Evolutionary conservation across 1,140 invertebrate genomes (phyloP), one percentile per base, ranked within the genome.

Genomic region (Drosophila triauraria): DNA sequence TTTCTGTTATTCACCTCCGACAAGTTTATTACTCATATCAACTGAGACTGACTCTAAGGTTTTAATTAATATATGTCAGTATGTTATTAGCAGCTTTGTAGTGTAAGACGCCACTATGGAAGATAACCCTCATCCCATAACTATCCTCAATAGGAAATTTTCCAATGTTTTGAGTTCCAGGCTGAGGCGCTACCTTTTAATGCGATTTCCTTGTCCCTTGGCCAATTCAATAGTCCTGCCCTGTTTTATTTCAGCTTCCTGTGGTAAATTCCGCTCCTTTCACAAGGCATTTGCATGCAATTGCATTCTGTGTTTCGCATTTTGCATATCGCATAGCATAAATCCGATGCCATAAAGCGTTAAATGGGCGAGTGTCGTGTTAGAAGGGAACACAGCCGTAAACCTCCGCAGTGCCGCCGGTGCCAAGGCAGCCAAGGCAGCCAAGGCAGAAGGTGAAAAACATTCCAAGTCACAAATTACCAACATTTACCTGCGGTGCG

Each of bases 381-480:
- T 81, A 78, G 63, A 69, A 75, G 50, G 38, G 74, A 27, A 43
- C 64, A 58, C 50, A 47, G 58, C 71, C 68, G 40, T 71, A 71
- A 62, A 78, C 64, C 58, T 57, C 44, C 42, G 64, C 75, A 43
- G 46, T 67, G 50, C 68, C 63, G 67, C 64, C 56, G 30, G 20
- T 20, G 20, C 20, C 20, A 20, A 20, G 20, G 20, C 20, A 13
- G 38, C 13, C 51, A 7, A 9, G 40, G 15, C 40, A 59, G 59
- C 63, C 25, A 35, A 62, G n/a, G 42, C 43, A 57, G 57, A 58
- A 48, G 54, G 46, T 60, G 46, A 77, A 68, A 78, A 77, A 78
- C 61, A 83, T 88, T 78, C 68, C 57, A 47, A 88, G 77, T 72
- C 84, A 72, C 84, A 87, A 87, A 87, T 88, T 90, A 80, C 83